Base-by-base conservation (phyloP, 1,140 invertebrate genomes). In the Drosophila yakuba region DNA sequence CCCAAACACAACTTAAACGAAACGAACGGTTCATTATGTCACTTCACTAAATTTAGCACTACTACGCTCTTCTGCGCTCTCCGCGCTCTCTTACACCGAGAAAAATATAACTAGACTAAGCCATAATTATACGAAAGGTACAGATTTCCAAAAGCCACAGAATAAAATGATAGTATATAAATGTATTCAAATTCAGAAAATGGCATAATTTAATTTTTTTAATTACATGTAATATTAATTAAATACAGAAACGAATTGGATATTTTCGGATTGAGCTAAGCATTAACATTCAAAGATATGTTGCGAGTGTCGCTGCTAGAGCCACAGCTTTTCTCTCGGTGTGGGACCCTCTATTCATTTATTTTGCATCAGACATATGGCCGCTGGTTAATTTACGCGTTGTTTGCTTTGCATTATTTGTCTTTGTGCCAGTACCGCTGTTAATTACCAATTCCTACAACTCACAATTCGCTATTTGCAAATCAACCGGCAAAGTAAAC, bases 31-130 rank as follows among this genome's bases (percentile, higher is more conserved):
- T 80, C 80, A 89, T 88, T 88, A 88, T 88, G 84, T 88, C 84
- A 88, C 73, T 80, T 62, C 17, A 88, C 84, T 88, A 88, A 80
- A 90, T 88, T 89, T 88, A 88, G 84, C 80, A 62, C 72, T 20
- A 83, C 67, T 51, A 43, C 58, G 59, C 66, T 67, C 68, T 60
- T 48, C 45, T 11, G 36, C 61, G 52, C 59, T 60, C 48, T 51
- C 66, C 25, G 63, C 54, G 64, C 74, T 62, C 47, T 76, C 54
- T 17, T 52, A 57, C 64, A 67, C 64, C 0, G 11, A 0, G 8
- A 32, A 63, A 48, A 67, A 62, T 35, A 35, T 32, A 32, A 32
- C 32, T 32, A 7, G 7, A 32, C 7, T 32, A 32, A 25, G 2
- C 23, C 3, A 25, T 25, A 25, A 25, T 8, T 32, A 32, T 32